Evolutionary conservation across 2,797 vertebrate species (phyloP).

Genomic region (Argyrosomus regius): DNA sequence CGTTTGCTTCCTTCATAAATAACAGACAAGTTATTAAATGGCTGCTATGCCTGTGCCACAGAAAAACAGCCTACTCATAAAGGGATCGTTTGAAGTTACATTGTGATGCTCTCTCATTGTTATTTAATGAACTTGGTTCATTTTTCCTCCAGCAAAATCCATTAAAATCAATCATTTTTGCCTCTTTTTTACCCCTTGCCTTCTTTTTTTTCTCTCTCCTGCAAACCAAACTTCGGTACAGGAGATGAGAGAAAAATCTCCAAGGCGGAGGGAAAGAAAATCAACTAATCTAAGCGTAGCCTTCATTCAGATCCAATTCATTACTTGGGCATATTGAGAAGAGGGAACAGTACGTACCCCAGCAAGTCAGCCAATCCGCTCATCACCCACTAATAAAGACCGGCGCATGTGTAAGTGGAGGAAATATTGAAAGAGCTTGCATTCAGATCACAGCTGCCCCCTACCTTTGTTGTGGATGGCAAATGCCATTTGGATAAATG

Average conservation of each 20-base stretch:
- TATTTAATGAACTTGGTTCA: constrained; percentile 75
- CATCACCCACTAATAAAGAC: constrained; percentile 53
- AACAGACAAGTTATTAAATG: constrained; percentile 71
- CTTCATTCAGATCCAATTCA: constrained; percentile 57
- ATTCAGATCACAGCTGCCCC: constrained; percentile 77
- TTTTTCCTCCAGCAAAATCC: constrained; percentile 71
- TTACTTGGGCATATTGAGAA: constrained; percentile 44
- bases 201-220: neutral
- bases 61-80: constrained; percentile 64
- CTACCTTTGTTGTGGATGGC: constrained; percentile 76
- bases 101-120: constrained; percentile 71
- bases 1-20: constrained; percentile 46
- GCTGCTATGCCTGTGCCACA: constrained; percentile 48
- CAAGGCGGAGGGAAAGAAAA: constrained; percentile 46
- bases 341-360: constrained; percentile 21
- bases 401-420: constrained; percentile 25
- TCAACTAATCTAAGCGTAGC: constrained; percentile 54
- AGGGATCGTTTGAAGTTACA: constrained; percentile 73
- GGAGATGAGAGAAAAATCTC: constrained; percentile 57
- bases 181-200: neutral
- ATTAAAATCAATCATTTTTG: constrained; percentile 76
- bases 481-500: constrained; percentile 80
- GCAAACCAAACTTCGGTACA: constrained; percentile 49
- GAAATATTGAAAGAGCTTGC: constrained; percentile 50
- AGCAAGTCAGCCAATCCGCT: constrained; percentile 35